Evolutionary conservation across 2,113 vertebrate species (phyloP).

Genomic region (Eidolon helvum): DNA sequence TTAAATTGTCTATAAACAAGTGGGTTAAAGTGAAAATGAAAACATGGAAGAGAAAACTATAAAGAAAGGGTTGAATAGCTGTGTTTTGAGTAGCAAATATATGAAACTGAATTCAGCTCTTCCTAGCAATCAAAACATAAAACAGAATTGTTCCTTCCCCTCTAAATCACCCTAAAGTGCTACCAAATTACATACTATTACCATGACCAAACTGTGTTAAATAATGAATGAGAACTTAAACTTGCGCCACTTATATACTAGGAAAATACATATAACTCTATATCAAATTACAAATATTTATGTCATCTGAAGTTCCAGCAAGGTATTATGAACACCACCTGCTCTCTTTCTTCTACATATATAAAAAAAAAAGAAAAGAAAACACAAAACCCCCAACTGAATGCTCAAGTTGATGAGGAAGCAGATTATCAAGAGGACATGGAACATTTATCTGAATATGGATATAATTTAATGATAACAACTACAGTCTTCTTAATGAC

Average conservation of each 20-base stretch:
- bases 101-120: constrained; percentile 42
- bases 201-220: background rate
- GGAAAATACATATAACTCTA: background rate
- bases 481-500: constrained; percentile 44
- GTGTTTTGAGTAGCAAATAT: constrained; percentile 36
- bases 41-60: background rate
- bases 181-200: constrained; percentile 35
- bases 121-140: constrained; percentile 56
- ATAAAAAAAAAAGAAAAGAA: background rate
- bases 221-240: constrained; percentile 35
- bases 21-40: constrained; percentile 41
- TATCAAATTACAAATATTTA: constrained; percentile 42
- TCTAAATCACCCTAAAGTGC: constrained; percentile 24
- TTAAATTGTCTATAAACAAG: constrained; percentile 17
- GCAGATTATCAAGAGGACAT: background rate
- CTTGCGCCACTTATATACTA: background rate
- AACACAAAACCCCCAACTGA: background rate
- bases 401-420: background rate
- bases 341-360: background rate
- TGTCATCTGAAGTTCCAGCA: background rate
- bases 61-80: constrained; percentile 55
- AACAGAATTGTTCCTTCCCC: constrained; percentile 29
- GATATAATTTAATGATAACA: constrained; percentile 29
- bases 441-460: constrained; percentile 35
- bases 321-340: background rate